These are phyloP conservation scores for Poeciliopsis presidionis DNA, from an alignment of 2,797 vertebrate genomes.

Conservation along the genomic window DNA sequence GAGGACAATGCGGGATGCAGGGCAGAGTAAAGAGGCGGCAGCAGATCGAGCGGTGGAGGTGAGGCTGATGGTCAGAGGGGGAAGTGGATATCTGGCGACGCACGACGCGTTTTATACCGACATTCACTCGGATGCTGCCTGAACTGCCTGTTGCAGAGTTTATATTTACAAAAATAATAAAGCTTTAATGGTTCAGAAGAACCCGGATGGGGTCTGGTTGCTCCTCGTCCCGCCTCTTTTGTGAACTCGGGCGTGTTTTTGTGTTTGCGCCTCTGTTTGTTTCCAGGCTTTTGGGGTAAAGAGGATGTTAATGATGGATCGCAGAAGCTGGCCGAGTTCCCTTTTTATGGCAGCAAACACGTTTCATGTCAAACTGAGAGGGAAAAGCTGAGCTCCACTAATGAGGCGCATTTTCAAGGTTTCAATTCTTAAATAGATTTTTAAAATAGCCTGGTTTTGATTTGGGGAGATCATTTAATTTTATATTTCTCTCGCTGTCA, in stretches of 20 bases:
- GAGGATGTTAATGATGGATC: slow-evolving; percentile 21
- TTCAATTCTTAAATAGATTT: background rate
- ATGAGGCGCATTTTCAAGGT: background rate
- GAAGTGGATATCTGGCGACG: slow-evolving; percentile 17
- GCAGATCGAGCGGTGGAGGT: slow-evolving; percentile 32
- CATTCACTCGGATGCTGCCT: background rate
- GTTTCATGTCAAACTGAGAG: background rate
- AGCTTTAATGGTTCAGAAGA: background rate
- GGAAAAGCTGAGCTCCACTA: background rate
- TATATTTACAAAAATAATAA: background rate
- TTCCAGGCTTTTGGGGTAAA: background rate
- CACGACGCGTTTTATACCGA: background rate
- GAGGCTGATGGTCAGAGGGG: slow-evolving; percentile 26
- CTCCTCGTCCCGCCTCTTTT: slow-evolving; percentile 18
- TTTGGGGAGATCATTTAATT: background rate
- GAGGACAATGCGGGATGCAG: slow-evolving; percentile 2
- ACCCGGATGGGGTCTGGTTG: slow-evolving; percentile 2
- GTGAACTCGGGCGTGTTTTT: slow-evolving; percentile 55
- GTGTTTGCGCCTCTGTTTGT: background rate
- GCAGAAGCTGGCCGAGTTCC: background rate
- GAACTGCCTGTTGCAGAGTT: background rate
- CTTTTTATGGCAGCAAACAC: background rate
- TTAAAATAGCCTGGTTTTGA: background rate
- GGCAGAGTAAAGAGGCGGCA: background rate
- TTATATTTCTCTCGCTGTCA: background rate